Evolutionary conservation across 2,797 vertebrate genomes (phyloP).

Genomic region (Atherinosoma microstoma): DNA sequence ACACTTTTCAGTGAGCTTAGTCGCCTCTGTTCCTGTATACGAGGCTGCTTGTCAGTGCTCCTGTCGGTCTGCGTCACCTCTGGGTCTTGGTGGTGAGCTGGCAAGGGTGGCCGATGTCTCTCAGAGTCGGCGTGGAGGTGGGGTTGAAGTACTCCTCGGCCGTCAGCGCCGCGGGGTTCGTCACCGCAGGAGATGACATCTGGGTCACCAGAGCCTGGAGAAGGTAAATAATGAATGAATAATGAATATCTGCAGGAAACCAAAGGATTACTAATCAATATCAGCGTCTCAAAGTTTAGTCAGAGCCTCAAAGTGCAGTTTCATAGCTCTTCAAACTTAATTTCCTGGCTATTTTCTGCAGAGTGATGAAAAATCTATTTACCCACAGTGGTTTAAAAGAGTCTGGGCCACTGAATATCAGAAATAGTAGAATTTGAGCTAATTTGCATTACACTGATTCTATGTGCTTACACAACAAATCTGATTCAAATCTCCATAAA

Average conservation of each 20-base stretch:
- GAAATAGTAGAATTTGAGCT: not conserved
- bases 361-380: not conserved
- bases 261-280: not conserved
- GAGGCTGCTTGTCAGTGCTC: conserved; percentile 14
- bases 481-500: too few relatives aligned
- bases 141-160: conserved; percentile 98
- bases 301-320: not conserved
- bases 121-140: conserved; percentile 84
- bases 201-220: conserved; percentile 92
- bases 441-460: not conserved
- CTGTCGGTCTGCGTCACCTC: conserved; percentile 84
- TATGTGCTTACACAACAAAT: too few relatives aligned
- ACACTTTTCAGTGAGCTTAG: conserved; percentile 27
- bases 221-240: conserved; percentile 4
- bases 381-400: not conserved
- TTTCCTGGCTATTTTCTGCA: conserved; percentile 4
- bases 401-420: not conserved
- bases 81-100: conserved; percentile 99
- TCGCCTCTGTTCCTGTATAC: conserved; percentile 14
- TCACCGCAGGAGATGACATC: conserved; percentile 87
- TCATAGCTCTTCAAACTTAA: conserved; percentile 20
- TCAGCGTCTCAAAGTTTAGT: not conserved
- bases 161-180: conserved; percentile 92
- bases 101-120: conserved; percentile 94
- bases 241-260: not conserved